Base-by-base conservation (phyloP, 2,888 invertebrate species). In the Idaea biselata region DNA sequence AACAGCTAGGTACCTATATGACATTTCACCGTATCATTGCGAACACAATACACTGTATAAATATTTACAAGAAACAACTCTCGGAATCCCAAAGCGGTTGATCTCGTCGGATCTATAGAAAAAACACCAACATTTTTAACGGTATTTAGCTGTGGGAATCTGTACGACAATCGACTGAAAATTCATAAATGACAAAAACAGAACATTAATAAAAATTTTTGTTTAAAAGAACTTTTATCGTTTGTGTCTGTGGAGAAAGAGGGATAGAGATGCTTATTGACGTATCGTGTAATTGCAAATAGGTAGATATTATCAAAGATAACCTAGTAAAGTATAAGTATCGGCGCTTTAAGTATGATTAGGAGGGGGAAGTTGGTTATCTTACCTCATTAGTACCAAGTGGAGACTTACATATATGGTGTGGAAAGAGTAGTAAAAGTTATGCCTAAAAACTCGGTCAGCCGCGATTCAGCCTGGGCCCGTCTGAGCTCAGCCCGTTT, bases 111-210 rank as follows among this genome's bases (percentile, higher is more conserved):
- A 44, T 44, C 44, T 14, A 11, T 44, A 44, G 44, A 8, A 61
- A 67, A 63, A 67, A 66, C 70, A 60, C 63, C 62, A 58, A 68
- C 62, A 71, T 72, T 73, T 77, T 77, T 80, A 81, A 78, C 78
- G 77, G 78, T 76, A 77, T 72, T 72, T 59, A 67, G 59, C 65
- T 72, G 74, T 73, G 72, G 69, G 72, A 71, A 69, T 61, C 58
- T 58, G 66, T 65, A 62, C 70, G 69, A 72, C 72, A 72, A 72
- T 69, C 64, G 60, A 63, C 65, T 61, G 58, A 63, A 44, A 44
- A 44, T 14, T 14, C 6, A 44, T 44, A 44, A 44, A 44, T 44
- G 64, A 58, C 62, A 53, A 33, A 60, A 60, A 55, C 60, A 32
- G 32, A 44, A 44, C 44, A 62, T 64, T 58, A 5, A 25, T 1